phyloP scores from a whole-genome alignment of 2,888 invertebrate species.

The Mythimna pallens region DNA sequence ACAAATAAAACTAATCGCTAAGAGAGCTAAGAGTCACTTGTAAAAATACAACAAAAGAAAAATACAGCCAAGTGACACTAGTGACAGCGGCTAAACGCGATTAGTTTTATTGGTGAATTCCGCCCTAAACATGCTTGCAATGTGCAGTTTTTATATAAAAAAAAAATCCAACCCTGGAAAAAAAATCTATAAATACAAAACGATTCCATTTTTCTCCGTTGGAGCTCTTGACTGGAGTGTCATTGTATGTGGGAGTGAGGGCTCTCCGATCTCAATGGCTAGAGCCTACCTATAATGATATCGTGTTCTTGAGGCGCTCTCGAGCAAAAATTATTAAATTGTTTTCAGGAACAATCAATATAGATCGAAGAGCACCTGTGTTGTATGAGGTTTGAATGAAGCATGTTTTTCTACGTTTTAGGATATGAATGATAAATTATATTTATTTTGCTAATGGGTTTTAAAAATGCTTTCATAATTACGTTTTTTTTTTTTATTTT shows the following conservation, averaged over 20 bases:
- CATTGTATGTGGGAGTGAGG: slow-evolving; percentile 55
- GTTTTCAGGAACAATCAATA: slow-evolving; percentile 41
- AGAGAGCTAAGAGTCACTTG: too few relatives aligned
- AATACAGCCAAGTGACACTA: too few relatives aligned
- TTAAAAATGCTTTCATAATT: too few relatives aligned
- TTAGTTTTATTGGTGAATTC: too few relatives aligned
- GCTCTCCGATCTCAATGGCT: slow-evolving; percentile 58
- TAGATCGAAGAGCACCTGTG: slow-evolving; percentile 7
- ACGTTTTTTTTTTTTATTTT: too few relatives aligned
- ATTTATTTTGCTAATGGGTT: too few relatives aligned
- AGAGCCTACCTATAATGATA: slow-evolving; percentile 60
- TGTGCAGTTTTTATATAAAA: too few relatives aligned
- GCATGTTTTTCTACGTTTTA: neutral
- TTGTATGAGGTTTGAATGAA: neutral
- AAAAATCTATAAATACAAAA: slow-evolving; percentile 57
- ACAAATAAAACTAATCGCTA: too few relatives aligned
- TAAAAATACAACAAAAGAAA: too few relatives aligned
- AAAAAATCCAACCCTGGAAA: slow-evolving; percentile 27
- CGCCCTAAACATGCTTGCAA: too few relatives aligned
- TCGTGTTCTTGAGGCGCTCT: slow-evolving; percentile 43
- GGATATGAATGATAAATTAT: neutral
- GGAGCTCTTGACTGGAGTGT: slow-evolving; percentile 54
- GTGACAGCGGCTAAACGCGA: too few relatives aligned
- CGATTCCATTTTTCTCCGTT: slow-evolving; percentile 64
- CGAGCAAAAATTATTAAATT: slow-evolving; percentile 56